phyloP scores from a whole-genome alignment of 1,140 invertebrate species.

The Heliconius melpomene region DNA sequence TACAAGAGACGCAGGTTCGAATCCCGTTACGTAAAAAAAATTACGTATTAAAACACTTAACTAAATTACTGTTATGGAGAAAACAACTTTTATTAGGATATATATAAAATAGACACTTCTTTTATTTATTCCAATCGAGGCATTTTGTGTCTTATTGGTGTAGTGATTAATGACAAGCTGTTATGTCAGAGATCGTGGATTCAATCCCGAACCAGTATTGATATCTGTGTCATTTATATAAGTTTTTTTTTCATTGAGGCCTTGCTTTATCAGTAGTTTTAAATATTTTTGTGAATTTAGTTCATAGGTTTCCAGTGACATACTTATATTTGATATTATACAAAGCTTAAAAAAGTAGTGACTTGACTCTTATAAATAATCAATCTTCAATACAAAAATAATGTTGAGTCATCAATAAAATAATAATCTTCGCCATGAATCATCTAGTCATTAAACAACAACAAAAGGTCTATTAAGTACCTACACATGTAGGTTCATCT shows the following conservation, averaged over 20 bases:
- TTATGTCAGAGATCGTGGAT: background rate
- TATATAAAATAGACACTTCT: no score
- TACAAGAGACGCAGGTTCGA: no score
- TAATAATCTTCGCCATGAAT: constrained; percentile 33
- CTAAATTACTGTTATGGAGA: no score
- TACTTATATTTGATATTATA: background rate
- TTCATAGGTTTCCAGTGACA: background rate
- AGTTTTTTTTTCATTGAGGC: background rate
- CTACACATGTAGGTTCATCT: background rate
- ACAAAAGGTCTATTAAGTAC: constrained; percentile 18
- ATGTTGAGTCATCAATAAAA: constrained; percentile 33
- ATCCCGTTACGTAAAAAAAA: no score
- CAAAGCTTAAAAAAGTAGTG: background rate
- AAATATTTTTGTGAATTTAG: no score
- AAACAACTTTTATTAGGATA: no score
- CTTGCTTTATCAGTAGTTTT: no score
- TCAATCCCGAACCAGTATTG: background rate
- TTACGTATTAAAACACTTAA: no score
- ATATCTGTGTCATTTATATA: background rate
- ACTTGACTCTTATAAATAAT: background rate
- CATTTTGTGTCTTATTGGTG: background rate
- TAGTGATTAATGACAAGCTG: background rate
- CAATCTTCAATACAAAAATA: background rate
- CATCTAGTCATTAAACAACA: constrained; percentile 23
- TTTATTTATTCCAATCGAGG: background rate